Evolutionary conservation across 2,888 invertebrate species (phyloP).

Genomic region (Chrysopilus asiliformis): DNA sequence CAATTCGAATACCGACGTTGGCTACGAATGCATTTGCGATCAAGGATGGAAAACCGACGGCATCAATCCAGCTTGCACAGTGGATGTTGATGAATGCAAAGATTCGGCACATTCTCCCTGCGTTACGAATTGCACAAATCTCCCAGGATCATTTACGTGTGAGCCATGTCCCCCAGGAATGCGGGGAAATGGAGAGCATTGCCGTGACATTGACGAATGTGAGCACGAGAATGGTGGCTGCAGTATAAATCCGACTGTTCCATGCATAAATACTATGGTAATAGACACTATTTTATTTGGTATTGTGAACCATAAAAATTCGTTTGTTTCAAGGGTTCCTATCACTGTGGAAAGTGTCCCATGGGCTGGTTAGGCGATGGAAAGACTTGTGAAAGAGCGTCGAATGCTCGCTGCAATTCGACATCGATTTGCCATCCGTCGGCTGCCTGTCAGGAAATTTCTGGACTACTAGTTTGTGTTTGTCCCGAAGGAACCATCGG

Average conservation of each 20-base stretch:
- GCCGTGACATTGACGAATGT: slow-evolving; percentile 85
- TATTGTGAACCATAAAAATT: not conserved
- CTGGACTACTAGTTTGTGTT: slow-evolving; percentile 52
- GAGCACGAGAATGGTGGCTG: slow-evolving; percentile 74
- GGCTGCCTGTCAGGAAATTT: slow-evolving; percentile 64
- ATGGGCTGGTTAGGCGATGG: slow-evolving; percentile 80
- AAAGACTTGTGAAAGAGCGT: slow-evolving; percentile 41
- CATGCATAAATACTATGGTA: slow-evolving; percentile 74
- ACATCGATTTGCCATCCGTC: slow-evolving; percentile 58
- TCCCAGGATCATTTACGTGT: slow-evolving; percentile 79
- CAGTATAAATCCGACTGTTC: slow-evolving; percentile 61
- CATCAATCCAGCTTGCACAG: slow-evolving; percentile 49
- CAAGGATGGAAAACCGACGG: slow-evolving; percentile 75
- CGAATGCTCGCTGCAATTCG: slow-evolving; percentile 23
- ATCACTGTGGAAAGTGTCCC: slow-evolving; percentile 78
- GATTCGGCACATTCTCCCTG: slow-evolving; percentile 58
- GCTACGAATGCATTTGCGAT: slow-evolving; percentile 67
- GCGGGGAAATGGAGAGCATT: slow-evolving; percentile 74
- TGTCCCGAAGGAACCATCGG: slow-evolving; percentile 74
- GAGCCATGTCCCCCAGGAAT: slow-evolving; percentile 78
- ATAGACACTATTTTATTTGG: slow-evolving; percentile 6
- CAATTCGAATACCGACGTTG: slow-evolving; percentile 44
- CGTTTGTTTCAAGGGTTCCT: slow-evolving; percentile 52
- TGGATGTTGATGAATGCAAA: slow-evolving; percentile 81
- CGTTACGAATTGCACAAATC: slow-evolving; percentile 72